Conservation (phyloP, 2,888 invertebrate genomes). For the Urechis unicinctus region DNA sequence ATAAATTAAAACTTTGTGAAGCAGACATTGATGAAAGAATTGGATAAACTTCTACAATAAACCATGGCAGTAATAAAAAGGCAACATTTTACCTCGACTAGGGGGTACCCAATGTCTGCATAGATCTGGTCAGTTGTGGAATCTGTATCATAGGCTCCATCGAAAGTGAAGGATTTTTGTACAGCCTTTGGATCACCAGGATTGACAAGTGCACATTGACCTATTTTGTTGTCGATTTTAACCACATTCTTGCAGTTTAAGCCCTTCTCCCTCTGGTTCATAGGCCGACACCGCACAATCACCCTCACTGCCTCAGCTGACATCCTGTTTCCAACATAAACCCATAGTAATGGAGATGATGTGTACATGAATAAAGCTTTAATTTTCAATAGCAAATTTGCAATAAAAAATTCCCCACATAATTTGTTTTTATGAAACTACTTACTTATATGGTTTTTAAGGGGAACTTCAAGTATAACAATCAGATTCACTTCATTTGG, state of each 20-base stretch:
- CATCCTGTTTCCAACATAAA: too few species aligned
- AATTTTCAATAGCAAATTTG: too few species aligned
- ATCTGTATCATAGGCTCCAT: constrained; percentile 72
- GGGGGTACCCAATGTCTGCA: constrained; percentile 76
- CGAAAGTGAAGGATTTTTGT: constrained; percentile 59
- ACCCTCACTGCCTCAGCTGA: constrained; percentile 68
- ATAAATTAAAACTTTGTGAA: too few species aligned
- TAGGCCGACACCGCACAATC: constrained; percentile 78
- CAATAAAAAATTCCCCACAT: too few species aligned
- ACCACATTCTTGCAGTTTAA: constrained; percentile 61
- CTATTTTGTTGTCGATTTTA: constrained; percentile 56
- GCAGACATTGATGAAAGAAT: too few species aligned
- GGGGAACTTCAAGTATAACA: too few species aligned
- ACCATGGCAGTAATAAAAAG: not conserved
- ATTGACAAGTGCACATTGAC: constrained; percentile 55
- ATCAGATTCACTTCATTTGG: too few species aligned
- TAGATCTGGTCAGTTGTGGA: constrained; percentile 79
- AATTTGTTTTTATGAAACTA: too few species aligned
- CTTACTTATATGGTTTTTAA: too few species aligned
- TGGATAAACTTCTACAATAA: too few species aligned
- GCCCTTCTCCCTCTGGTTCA: constrained; percentile 69
- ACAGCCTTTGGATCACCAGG: constrained; percentile 22
- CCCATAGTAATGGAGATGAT: too few species aligned
- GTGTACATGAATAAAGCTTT: too few species aligned
- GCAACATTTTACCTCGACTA: constrained; percentile 64